Evolutionary conservation across 1,140 invertebrate genomes (phyloP).

Genomic region (Oryctes rhinoceros): DNA sequence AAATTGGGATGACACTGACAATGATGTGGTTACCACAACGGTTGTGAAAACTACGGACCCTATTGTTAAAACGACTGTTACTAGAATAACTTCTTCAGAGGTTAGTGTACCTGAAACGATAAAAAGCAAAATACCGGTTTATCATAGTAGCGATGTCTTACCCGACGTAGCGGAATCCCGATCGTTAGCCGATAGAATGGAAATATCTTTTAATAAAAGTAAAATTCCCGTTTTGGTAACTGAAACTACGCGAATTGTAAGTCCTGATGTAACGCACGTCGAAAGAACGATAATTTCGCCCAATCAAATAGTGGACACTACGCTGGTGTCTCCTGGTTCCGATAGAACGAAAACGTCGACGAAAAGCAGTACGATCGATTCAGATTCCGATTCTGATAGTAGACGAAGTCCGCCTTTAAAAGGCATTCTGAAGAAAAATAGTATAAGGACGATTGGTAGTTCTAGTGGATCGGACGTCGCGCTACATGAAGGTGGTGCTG

Average conservation of each 20-base stretch:
- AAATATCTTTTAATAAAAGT: constrained; percentile 54
- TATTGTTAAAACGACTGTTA: constrained; percentile 60
- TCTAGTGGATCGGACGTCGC: constrained; percentile 72
- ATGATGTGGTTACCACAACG: constrained; percentile 40
- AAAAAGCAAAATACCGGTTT: constrained; percentile 55
- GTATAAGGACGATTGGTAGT: constrained; percentile 65
- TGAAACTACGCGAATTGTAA: constrained; percentile 58
- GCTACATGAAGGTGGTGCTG: constrained; percentile 66
- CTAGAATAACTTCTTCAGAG: constrained; percentile 47
- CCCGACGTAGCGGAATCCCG: background rate
- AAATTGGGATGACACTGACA: constrained; percentile 61
- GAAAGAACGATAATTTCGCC: constrained; percentile 49
- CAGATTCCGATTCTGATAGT: constrained; percentile 58
- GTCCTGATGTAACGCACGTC: constrained; percentile 59
- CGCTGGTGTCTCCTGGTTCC: constrained; percentile 51
- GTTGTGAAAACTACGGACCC: constrained; percentile 60
- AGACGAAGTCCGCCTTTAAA: constrained; percentile 55
- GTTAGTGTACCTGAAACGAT: constrained; percentile 44
- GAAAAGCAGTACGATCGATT: constrained; percentile 57
- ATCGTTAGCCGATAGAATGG: background rate
- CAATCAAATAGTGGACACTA: constrained; percentile 47
- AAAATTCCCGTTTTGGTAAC: constrained; percentile 63
- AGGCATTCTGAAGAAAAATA: constrained; percentile 56
- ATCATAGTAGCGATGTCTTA: constrained; percentile 39
- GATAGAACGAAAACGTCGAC: constrained; percentile 51